Base-by-base conservation (phyloP, 2,888 invertebrate species). In the Cerastoderma edule region DNA sequence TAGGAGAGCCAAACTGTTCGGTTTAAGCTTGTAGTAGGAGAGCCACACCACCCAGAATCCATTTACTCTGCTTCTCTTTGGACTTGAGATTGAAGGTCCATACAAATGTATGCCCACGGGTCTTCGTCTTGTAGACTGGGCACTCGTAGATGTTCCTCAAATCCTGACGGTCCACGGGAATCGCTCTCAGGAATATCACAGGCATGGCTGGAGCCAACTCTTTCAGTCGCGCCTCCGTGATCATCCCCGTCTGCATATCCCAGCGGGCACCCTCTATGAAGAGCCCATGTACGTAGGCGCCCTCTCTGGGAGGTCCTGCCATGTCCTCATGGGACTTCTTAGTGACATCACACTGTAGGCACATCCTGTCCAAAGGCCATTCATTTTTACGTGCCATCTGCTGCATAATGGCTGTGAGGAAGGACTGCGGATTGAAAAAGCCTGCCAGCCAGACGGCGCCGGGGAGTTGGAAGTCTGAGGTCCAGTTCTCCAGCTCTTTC, bases 61-160 rank as follows among this genome's bases (percentile, higher is more conserved):
- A 99, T 93, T 97, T 98, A 44, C 97, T 95, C 0, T 98, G 96
- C 91, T 98, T 98, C 91, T 98, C 98, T 92, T 97, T 98, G 33
- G 97, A 97, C 93, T 98, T 97, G 72, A 99, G 94, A 93, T 98
- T 98, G 93, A 99, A 98, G 5, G 98, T 98, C 98, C 98, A 99
- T 16, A 99, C 97, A 92, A 96, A 99, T 0, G 98, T 98, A 0
- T 98, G 97, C 0, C 98, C 98, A 60, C 98, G 94, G 0, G 96
- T 96, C 75, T 97, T 95, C 0, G 98, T 98, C 94, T 98, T 98
- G 93, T 99, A 99, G 1, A 98, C 96, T 0, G 98, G 98, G 92
- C 98, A 99, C 92, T 97, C 97, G 93, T 98, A 98, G 95, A 97
- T 96, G 91, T 97, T 98, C 68, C 97, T 94, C 53, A 96, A 93